Evolutionary conservation across 2,888 invertebrate genomes (phyloP).

Genomic region (Lasioglossum lativentre): DNA sequence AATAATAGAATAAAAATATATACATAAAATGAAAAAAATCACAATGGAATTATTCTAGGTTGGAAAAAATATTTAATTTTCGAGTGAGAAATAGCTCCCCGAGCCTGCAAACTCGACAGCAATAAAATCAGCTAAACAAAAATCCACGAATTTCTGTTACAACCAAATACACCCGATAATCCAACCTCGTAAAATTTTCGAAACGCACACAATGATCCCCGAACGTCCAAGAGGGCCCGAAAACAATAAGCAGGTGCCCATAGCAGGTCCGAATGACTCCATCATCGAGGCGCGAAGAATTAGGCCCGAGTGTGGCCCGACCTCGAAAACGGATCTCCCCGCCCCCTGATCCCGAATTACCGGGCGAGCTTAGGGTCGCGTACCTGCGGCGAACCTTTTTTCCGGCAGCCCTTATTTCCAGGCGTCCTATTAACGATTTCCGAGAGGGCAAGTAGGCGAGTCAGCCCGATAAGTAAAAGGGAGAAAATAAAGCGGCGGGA

Average conservation of each 20-base stretch:
- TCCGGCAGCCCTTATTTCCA: neutral
- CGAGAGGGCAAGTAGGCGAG: constrained; percentile 21
- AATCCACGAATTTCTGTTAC: neutral
- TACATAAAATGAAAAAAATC: no score
- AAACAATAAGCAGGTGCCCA: neutral
- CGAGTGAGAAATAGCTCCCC: no score
- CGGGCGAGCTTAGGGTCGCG: neutral
- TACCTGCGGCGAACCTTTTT: neutral
- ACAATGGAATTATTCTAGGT: no score
- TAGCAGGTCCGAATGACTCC: neutral
- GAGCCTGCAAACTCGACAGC: no score
- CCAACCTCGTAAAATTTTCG: no score
- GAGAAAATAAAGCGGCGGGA: constrained; percentile 25
- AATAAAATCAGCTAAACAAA: no score
- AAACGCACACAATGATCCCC: neutral
- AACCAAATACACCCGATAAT: no score
- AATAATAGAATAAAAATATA: no score
- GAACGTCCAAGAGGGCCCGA: neutral
- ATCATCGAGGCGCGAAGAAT: neutral
- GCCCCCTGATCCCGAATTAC: neutral
- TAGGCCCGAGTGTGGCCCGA: neutral
- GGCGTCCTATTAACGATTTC: constrained; percentile 13
- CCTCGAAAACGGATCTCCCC: neutral
- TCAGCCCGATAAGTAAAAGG: constrained; percentile 3
- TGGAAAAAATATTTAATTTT: no score